phyloP scores from a whole-genome alignment of 2,113 vertebrate species.

The Sitta europaea region DNA sequence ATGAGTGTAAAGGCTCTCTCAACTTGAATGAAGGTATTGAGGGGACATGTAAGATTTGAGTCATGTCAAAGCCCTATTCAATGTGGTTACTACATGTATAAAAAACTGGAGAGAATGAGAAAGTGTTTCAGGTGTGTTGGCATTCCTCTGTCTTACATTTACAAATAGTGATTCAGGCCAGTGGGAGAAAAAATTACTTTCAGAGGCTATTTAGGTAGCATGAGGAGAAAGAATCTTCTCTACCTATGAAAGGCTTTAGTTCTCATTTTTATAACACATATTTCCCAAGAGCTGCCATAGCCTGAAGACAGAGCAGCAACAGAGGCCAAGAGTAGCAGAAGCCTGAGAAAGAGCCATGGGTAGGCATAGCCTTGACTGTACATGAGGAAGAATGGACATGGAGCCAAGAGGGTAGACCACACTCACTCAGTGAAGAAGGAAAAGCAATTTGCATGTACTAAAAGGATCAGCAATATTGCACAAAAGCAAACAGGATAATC shows the following conservation, averaged over 20 bases:
- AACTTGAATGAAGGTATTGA: neutral
- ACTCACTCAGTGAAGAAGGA: neutral
- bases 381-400: neutral
- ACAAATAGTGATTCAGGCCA: neutral
- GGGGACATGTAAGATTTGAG: neutral
- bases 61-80: neutral
- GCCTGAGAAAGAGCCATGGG: neutral
- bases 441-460: neutral
- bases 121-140: neutral
- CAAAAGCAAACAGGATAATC: neutral
- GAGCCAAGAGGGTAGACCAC: neutral
- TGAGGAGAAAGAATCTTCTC: neutral
- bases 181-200: neutral
- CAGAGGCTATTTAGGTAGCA: neutral
- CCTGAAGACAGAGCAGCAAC: accelerated
- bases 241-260: neutral
- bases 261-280: neutral
- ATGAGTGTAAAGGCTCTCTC: neutral
- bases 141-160: neutral
- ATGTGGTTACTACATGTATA: neutral
- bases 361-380: neutral
- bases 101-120: neutral
- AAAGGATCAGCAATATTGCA: neutral
- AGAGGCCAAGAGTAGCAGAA: neutral
- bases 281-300: neutral